A percentile compares a stretch with the other conserved stretches of the same genome.
These are phyloP conservation scores for Erebia aethiops DNA, from an alignment of 2,888 invertebrate genomes.

Conservation along the genomic window DNA sequence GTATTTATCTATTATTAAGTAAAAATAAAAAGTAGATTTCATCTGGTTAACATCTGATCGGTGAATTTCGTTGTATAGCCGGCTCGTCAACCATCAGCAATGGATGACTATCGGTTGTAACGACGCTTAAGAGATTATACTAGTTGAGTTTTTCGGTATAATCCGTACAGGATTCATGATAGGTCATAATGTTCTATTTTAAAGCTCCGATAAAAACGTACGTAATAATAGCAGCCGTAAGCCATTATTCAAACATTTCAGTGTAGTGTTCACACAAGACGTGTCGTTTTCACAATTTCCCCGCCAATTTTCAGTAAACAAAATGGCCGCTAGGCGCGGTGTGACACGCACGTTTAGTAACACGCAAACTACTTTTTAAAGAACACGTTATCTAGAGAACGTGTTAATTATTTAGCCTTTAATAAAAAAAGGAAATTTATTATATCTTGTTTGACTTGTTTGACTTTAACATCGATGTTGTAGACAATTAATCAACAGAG, in stretches of 20 bases:
- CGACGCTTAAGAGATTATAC: too few species aligned
- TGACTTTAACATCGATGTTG: constrained; percentile 11
- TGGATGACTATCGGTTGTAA: too few species aligned
- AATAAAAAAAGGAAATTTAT: constrained; percentile 28
- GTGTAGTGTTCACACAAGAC: constrained; percentile 51
- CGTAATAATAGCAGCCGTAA: constrained; percentile 20
- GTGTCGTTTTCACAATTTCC: constrained; percentile 78
- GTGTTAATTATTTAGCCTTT: constrained; percentile 36
- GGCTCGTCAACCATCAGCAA: too few species aligned
- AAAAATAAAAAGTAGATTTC: too few species aligned
- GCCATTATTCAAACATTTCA: constrained; percentile 41
- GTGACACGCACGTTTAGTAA: constrained; percentile 58
- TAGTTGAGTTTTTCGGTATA: too few species aligned
- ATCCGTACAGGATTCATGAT: background rate
- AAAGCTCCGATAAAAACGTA: constrained; percentile 13
- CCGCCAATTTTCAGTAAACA: constrained; percentile 73
- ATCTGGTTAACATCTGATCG: too few species aligned
- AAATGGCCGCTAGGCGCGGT: constrained; percentile 69
- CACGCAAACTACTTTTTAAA: constrained; percentile 55
- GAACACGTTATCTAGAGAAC: constrained; percentile 17
- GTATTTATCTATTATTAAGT: too few species aligned
- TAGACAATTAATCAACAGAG: constrained; percentile 7
- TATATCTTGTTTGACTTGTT: constrained; percentile 21
- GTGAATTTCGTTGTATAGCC: too few species aligned
- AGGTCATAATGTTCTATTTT: background rate